Base-by-base conservation (phyloP, 2,797 vertebrate species). In the Glyptemys insculpta region DNA sequence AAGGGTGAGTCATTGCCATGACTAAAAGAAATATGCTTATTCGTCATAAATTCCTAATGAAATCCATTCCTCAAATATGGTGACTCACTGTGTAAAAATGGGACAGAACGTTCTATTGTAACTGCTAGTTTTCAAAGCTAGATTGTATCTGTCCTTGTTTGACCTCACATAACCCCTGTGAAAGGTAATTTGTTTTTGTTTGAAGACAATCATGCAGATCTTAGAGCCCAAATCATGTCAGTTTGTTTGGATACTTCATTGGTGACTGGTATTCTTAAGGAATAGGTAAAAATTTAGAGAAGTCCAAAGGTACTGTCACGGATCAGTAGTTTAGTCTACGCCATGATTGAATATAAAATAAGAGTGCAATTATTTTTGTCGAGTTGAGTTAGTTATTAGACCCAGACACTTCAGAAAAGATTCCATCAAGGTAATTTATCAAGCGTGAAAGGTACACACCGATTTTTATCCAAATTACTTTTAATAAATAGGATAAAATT, bases 61-160 rank as follows among this genome's bases (percentile, higher is more conserved):
- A 25, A 34, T 91, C 83, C 7, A 5, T 94, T 97, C 97, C 91
- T 97, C 59, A 91, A 93, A 92, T 16, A 52, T 87, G 47, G 74
- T 95, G 93, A 91, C 90, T 96, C 83, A 31, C 91, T 95, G 21
- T 95, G 95, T 96, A 94, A 81, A 95, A 97, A 94, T 0, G 29
- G 44, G 91, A 89, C 92, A 85, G 79, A 95, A 86, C 47, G 44
- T 86, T 96, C 87, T 86, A 76, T 81, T 90, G 93, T 97, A 96
- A 95, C 96, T 95, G 96, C 21, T 96, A 80, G 96, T 96, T 97
- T 97, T 97, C 88, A 92, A 95, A 97, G 95, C 81, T 90, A 96
- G 94, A 96, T 97, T 94, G 14, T 95, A 72, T 96, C 92, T 96
- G 62, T 95, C 94, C 96, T 97, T 96, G 87, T 95, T 91, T 95